These are phyloP conservation scores for Coptodon rendalli DNA, from an alignment of 2,113 vertebrate species.

Conservation along the genomic window DNA sequence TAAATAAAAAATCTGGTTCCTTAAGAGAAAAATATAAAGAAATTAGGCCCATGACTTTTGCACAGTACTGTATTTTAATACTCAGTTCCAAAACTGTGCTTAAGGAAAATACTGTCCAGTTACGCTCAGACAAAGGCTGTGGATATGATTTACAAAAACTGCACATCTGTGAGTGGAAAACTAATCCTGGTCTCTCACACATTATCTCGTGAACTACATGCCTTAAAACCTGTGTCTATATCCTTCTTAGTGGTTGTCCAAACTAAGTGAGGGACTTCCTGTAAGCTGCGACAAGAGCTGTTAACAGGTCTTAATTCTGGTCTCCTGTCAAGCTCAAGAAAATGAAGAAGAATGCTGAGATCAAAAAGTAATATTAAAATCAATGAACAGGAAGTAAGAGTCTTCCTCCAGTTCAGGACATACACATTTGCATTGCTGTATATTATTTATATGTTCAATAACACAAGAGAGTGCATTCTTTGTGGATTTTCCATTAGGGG, in stretches of 20 bases:
- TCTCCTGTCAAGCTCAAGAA: neutral
- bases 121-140: neutral
- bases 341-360: neutral
- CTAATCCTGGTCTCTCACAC: neutral
- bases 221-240: neutral
- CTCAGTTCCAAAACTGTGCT: neutral
- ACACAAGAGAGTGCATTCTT: neutral
- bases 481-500: fast-evolving
- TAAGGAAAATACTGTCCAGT: neutral
- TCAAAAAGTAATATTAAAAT: neutral
- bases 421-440: fast-evolving
- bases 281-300: neutral
- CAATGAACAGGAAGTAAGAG: neutral
- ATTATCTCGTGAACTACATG: neutral
- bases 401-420: neutral
- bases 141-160: neutral
- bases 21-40: neutral
- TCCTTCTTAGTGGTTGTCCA: neutral
- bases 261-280: neutral
- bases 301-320: neutral
- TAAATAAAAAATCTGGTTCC: neutral
- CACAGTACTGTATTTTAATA: neutral
- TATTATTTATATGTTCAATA: neutral
- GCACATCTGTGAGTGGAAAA: neutral
- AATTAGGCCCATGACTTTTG: neutral